phyloP scores from a whole-genome alignment of 2,888 invertebrate genomes.

The Lithophane ornitopus region DNA sequence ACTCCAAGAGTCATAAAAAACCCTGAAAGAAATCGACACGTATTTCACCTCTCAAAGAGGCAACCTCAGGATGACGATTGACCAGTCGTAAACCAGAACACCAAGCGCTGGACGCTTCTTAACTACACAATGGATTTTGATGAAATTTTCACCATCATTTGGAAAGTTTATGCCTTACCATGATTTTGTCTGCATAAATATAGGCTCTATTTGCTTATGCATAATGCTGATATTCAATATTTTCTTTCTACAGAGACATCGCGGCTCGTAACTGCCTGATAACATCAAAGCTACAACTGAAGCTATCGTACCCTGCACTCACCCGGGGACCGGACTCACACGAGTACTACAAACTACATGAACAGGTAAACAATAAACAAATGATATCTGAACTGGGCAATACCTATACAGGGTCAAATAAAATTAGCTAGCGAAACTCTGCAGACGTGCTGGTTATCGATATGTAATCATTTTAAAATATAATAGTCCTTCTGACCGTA shows the following conservation, averaged over 20 bases:
- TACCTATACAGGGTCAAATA: neutral
- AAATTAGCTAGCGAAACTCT: too few relatives aligned
- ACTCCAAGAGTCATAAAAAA: too few relatives aligned
- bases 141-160: too few relatives aligned
- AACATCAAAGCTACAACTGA: conserved; percentile 94
- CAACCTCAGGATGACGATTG: too few relatives aligned
- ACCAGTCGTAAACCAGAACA: too few relatives aligned
- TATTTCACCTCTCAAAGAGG: too few relatives aligned
- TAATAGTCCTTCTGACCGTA: too few relatives aligned
- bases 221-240: conserved; percentile 8
- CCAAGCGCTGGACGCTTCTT: too few relatives aligned
- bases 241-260: conserved; percentile 91
- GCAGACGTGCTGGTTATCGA: too few relatives aligned
- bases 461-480: too few relatives aligned
- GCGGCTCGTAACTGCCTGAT: conserved; percentile 98
- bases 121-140: too few relatives aligned
- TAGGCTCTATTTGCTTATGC: neutral
- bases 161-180: neutral
- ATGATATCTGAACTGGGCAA: neutral
- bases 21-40: too few relatives aligned
- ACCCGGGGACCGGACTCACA: conserved; percentile 96
- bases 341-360: conserved; percentile 96
- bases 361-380: conserved; percentile 90
- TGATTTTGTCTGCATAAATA: neutral
- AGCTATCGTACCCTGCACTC: conserved; percentile 95